Percentiles rank a stretch among this genome's conserved stretches.
phyloP scores from a whole-genome alignment of 2,797 vertebrate species.

The Falco rusticolus region DNA sequence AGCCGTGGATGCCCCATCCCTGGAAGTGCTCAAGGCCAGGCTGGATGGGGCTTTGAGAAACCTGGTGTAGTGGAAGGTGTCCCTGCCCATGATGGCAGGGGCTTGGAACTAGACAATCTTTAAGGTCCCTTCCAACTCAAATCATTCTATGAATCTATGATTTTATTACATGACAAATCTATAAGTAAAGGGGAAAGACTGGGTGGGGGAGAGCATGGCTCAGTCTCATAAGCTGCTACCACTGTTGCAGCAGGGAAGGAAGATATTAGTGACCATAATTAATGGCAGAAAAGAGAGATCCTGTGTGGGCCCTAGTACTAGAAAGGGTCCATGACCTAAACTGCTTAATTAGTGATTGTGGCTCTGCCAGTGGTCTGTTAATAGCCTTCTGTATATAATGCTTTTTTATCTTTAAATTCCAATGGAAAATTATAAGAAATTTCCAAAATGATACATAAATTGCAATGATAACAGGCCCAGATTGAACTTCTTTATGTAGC shows the following conservation, averaged over 20 bases:
- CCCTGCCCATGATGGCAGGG: too few species aligned
- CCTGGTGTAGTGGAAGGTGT: too few species aligned
- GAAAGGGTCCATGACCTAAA: not conserved
- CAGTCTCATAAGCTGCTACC: fast-evolving
- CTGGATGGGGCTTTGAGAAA: too few species aligned
- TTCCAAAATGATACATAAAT: not conserved
- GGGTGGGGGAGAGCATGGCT: not conserved
- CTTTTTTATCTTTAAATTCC: not conserved
- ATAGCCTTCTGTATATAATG: not conserved
- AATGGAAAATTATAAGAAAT: not conserved
- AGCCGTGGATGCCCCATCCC: too few species aligned
- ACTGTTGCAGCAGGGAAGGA: not conserved
- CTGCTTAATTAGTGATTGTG: not conserved
- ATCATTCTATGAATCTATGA: too few species aligned
- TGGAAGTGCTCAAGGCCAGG: too few species aligned
- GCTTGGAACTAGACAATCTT: too few species aligned
- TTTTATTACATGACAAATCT: not conserved
- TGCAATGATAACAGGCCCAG: not conserved
- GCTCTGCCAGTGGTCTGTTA: not conserved
- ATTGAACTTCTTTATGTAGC: not conserved
- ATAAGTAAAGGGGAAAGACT: not conserved
- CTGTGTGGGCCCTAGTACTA: not conserved
- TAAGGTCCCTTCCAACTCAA: too few species aligned
- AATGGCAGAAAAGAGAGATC: not conserved
- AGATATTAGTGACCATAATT: not conserved